phyloP scores from a whole-genome alignment of 2,797 vertebrate genomes.

The Lerista edwardsae region DNA sequence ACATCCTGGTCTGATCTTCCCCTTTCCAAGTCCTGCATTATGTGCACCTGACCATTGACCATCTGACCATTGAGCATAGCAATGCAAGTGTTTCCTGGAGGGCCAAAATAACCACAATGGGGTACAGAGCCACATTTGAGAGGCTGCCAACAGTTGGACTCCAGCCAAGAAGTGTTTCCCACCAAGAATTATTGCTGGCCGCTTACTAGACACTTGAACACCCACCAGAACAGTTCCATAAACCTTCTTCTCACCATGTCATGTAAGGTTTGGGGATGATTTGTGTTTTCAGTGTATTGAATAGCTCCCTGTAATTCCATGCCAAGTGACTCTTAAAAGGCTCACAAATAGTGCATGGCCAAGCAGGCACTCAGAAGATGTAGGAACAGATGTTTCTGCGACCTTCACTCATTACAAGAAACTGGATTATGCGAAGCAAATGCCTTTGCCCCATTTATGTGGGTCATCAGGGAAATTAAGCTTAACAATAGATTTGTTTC shows the following conservation, averaged over 20 bases:
- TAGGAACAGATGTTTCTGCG: not conserved
- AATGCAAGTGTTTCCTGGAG: too few relatives aligned
- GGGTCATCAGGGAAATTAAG: constrained; percentile 7
- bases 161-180: too few relatives aligned
- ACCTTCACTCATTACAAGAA: not conserved
- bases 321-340: not conserved
- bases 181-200: too few relatives aligned
- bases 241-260: constrained; percentile 8
- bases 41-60: too few relatives aligned
- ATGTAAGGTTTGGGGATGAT: not conserved
- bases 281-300: not conserved
- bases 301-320: not conserved
- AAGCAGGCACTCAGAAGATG: constrained; percentile 12
- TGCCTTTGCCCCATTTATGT: not conserved
- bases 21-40: too few relatives aligned
- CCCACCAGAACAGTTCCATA: too few relatives aligned
- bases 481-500: not conserved
- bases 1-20: too few relatives aligned
- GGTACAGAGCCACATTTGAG: too few relatives aligned
- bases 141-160: too few relatives aligned
- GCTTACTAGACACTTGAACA: too few relatives aligned
- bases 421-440: not conserved
- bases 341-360: not conserved
- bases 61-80: too few relatives aligned
- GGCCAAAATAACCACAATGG: too few relatives aligned